These are phyloP conservation scores for Vidua macroura DNA, from an alignment of 2,113 vertebrate species.

Conservation along the genomic window DNA sequence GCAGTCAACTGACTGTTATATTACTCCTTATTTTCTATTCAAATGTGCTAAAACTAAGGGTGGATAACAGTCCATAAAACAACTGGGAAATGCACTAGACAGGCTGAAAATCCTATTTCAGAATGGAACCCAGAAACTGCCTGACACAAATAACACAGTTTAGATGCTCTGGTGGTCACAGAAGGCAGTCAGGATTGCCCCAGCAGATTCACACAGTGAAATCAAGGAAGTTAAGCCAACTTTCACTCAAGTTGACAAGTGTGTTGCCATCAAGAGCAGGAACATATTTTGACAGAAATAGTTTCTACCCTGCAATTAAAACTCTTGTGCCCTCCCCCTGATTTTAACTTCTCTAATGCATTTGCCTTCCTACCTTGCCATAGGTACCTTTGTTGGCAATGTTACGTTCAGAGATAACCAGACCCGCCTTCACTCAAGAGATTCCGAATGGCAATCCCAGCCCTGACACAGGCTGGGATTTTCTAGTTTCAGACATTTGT, in stretches of 20 bases:
- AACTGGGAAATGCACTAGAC: background rate
- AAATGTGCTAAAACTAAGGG: background rate
- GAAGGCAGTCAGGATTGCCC: background rate
- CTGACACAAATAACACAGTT: background rate
- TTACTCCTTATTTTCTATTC: background rate
- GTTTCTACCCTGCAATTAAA: background rate
- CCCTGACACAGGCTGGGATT: background rate
- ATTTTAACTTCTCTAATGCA: background rate
- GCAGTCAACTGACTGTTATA: background rate
- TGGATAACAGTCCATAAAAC: background rate
- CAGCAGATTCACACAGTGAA: background rate
- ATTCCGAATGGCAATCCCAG: background rate
- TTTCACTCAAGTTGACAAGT: background rate
- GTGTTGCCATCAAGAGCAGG: background rate
- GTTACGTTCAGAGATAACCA: background rate
- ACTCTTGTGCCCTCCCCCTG: accelerated
- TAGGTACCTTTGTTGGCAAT: background rate
- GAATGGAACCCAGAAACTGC: background rate
- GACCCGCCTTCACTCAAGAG: background rate
- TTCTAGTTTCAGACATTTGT: background rate
- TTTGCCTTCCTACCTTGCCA: background rate
- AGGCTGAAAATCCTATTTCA: background rate
- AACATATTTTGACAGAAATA: background rate
- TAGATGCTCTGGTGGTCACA: background rate
- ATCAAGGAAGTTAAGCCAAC: background rate